Percentiles rank a stretch among this genome's conserved stretches.
Evolutionary conservation across 2,888 invertebrate genomes (phyloP).

Genomic region (Antitype chi): DNA sequence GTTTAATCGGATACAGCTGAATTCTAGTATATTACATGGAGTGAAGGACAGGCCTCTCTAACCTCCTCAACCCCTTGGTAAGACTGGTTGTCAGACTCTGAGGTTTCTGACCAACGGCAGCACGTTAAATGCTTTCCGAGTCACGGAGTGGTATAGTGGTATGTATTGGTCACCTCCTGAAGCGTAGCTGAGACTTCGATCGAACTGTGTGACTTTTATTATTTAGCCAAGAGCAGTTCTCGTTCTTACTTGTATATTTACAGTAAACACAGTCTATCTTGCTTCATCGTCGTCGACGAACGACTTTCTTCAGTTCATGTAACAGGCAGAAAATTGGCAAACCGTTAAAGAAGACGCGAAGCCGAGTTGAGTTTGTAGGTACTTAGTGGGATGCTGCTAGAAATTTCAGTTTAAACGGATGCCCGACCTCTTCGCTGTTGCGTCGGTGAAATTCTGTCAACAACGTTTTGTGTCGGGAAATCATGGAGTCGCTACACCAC

Average conservation of each 20-base stretch:
- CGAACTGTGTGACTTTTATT: not conserved
- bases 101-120: not conserved
- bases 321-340: conserved; percentile 53
- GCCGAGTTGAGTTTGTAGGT: conserved; percentile 19
- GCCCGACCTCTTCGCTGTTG: conserved; percentile 20
- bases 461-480: conserved; percentile 34
- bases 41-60: no score
- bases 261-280: no score
- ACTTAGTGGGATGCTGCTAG: conserved; percentile 33
- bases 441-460: conserved; percentile 45
- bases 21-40: not conserved
- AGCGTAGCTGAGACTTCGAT: not conserved
- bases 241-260: no score
- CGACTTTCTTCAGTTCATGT: conserved; percentile 26
- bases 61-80: not conserved
- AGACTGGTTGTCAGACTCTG: not conserved
- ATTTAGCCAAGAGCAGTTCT: not conserved
- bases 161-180: not conserved
- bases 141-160: not conserved
- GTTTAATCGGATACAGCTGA: not conserved
- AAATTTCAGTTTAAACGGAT: conserved; percentile 48
- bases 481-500: conserved; percentile 24
- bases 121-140: not conserved
- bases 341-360: conserved; percentile 46
- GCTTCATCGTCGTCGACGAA: not conserved